Evolutionary conservation across 1,140 invertebrate species (phyloP).

Genomic region (Zophobas atratus): DNA sequence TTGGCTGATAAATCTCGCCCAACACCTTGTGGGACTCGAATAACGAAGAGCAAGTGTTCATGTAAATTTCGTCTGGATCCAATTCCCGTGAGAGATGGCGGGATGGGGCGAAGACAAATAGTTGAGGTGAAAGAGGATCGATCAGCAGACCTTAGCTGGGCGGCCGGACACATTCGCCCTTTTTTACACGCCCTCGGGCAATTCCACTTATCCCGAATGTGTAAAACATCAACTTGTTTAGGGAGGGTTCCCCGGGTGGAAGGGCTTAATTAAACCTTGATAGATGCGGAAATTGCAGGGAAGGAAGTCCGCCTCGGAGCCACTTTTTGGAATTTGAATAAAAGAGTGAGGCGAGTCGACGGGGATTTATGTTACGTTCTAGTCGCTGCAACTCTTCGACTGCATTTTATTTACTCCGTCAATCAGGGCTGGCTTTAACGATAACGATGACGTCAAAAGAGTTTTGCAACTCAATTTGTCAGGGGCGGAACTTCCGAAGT

Average conservation of each 20-base stretch:
- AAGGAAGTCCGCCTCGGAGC: too few species aligned
- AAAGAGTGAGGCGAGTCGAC: too few species aligned
- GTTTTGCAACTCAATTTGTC: too few species aligned
- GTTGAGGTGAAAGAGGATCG: slow-evolving; percentile 41
- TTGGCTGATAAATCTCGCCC: slow-evolving; percentile 31
- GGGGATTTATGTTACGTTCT: too few species aligned
- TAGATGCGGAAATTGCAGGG: too few species aligned
- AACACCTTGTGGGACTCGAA: slow-evolving; percentile 35
- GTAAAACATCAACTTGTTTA: slow-evolving; percentile 9
- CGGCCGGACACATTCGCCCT: not conserved
- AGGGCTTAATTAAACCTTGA: too few species aligned
- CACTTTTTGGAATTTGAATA: too few species aligned
- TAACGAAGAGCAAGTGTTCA: slow-evolving; percentile 47
- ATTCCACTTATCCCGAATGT: slow-evolving; percentile 26
- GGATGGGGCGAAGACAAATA: slow-evolving; percentile 35
- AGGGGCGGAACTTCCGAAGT: too few species aligned
- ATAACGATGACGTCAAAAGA: too few species aligned
- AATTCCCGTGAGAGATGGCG: slow-evolving; percentile 40
- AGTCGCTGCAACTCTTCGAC: slow-evolving; percentile 12
- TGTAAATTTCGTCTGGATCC: slow-evolving; percentile 51
- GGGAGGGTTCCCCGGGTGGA: not conserved
- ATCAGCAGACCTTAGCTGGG: slow-evolving; percentile 24
- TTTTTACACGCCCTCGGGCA: slow-evolving; percentile 15
- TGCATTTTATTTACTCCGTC: not conserved
- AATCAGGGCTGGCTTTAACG: not conserved